Percentiles rank a stretch among this genome's conserved stretches.
Conservation (phyloP, 2,797 vertebrate species). For the Darevskia nairensis region DNA sequence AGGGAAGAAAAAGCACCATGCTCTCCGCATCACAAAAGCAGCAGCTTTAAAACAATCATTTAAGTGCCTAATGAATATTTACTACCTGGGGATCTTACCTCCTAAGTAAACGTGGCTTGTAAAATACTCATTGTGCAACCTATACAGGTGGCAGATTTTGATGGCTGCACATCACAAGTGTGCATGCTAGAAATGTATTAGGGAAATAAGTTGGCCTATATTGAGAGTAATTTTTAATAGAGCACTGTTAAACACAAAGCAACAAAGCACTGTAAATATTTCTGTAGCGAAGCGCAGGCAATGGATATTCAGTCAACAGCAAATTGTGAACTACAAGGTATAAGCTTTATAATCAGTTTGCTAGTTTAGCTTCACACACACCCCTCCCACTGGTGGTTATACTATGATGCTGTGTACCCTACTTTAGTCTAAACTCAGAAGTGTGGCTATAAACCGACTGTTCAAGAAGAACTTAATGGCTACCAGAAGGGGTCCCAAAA, state of each 20-base stretch:
- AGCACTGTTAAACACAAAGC: constrained; percentile 29
- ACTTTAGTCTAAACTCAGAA: not conserved
- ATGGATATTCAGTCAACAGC: not conserved
- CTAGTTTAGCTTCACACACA: not conserved
- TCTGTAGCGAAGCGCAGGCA: constrained; percentile 6
- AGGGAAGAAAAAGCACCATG: constrained; percentile 59
- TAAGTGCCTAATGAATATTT: constrained; percentile 76
- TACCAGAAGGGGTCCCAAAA: not conserved
- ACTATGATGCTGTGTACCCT: not conserved
- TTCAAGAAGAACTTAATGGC: not conserved
- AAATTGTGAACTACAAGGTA: not conserved
- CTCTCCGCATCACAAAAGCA: constrained; percentile 65
- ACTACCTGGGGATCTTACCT: constrained; percentile 68
- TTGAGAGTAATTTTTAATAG: constrained; percentile 16
- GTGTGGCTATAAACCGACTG: not conserved
- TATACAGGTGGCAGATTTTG: constrained; percentile 52
- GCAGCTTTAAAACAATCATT: constrained; percentile 75
- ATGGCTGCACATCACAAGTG: constrained; percentile 40
- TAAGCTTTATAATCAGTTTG: not conserved
- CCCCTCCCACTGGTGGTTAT: not conserved
- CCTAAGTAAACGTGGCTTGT: constrained; percentile 69
- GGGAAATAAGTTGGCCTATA: constrained; percentile 30
- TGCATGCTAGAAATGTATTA: constrained; percentile 34
- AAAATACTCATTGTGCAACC: constrained; percentile 55
- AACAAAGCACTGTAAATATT: constrained; percentile 28